Percentiles rank a stretch among this genome's conserved stretches.
Evolutionary conservation across 2,797 vertebrate species (phyloP).

Genomic region (Bovichtus variegatus): DNA sequence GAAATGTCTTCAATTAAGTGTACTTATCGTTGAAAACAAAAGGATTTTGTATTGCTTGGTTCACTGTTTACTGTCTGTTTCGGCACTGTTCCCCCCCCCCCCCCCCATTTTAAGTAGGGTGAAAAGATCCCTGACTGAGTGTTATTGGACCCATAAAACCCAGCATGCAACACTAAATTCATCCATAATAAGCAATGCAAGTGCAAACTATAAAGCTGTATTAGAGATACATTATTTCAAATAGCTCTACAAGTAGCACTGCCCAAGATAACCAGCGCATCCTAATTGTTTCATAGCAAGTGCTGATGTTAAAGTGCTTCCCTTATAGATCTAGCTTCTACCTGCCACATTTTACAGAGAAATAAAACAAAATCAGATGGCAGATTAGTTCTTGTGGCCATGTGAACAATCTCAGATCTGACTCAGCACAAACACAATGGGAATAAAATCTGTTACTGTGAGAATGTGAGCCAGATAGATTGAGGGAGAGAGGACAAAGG

Average conservation of each 20-base stretch:
- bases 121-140: conserved; percentile 21
- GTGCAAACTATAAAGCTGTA: conserved; percentile 40
- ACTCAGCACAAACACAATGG: not conserved
- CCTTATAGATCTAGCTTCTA: conserved; percentile 14
- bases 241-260: conserved; percentile 38
- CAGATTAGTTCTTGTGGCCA: conserved; percentile 16
- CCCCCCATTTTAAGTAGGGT: not conserved
- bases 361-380: conserved; percentile 5
- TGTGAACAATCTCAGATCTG: not conserved
- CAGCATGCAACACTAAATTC: conserved; percentile 14
- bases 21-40: not conserved
- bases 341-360: conserved; percentile 38
- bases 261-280: conserved; percentile 15
- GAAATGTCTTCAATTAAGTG: not conserved
- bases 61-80: not conserved
- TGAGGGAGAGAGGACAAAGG: not conserved
- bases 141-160: conserved; percentile 47
- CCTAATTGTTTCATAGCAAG: conserved; percentile 11
- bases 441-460: not conserved
- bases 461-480: not conserved
- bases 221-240: conserved; percentile 60
- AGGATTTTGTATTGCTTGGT: not conserved
- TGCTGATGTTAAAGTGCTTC: not conserved
- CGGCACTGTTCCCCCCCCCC: not conserved
- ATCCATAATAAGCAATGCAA: conserved; percentile 25